Evolutionary conservation across 2,888 invertebrate species (phyloP), one percentile per base, ranked within the genome.

Genomic region (Caenorhabditis sp.): DNA sequence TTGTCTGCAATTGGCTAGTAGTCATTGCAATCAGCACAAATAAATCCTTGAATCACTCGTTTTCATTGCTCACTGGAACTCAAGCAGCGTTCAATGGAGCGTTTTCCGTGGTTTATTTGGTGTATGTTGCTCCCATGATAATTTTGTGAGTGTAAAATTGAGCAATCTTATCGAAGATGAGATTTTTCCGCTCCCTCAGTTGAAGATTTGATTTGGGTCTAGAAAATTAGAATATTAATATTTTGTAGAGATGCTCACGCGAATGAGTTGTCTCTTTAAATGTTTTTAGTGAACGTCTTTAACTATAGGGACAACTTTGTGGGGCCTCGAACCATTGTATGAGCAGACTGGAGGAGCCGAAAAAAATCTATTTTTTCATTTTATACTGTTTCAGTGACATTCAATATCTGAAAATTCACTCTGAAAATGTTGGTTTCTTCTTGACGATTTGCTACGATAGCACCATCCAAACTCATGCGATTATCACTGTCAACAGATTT

Each of bases 111-210:
- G 0, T 68, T 12, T 76, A 68, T 44, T 31, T 59, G 2, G 44
- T 58, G 19, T 76, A 76, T 26, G 59, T 68, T 14, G 14, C 51
- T 24, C 76, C 76, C 10, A 68, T 68, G 68, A 76, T 76, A 12
- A 38, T 76, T 35, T 38, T 76, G 76, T 76, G 49, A 38, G 59
- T 19, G 10, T 24, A 38, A 14, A 41, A 26, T 24, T 26, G 14
- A 38, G 38, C 2, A 38, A n/a, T n/a, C n/a, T n/a, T n/a, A n/a
- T n/a, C n/a, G n/a, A n/a, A n/a, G n/a, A n/a, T n/a, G n/a, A n/a
- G n/a, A n/a, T n/a, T n/a, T n/a, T n/a, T n/a, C n/a, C n/a, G n/a
- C n/a, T n/a, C n/a, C n/a, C n/a, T n/a, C n/a, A n/a, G n/a, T n/a
- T n/a, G n/a, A n/a, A n/a, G n/a, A n/a, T n/a, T n/a, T n/a, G n/a